phyloP scores from a whole-genome alignment of 2,888 invertebrate genomes.

The Cephus rjabovi region DNA sequence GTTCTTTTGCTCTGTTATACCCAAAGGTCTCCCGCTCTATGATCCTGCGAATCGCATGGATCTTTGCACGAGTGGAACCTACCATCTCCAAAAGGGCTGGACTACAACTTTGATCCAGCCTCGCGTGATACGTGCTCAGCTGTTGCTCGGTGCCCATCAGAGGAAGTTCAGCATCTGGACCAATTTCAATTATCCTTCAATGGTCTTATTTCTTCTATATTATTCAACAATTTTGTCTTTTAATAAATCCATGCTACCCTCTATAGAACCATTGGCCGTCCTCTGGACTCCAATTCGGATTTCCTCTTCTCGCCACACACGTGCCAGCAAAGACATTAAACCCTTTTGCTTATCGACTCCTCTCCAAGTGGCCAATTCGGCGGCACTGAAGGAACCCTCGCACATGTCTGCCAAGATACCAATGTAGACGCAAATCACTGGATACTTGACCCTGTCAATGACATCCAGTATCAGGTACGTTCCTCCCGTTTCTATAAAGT shows the following conservation, averaged over 20 bases:
- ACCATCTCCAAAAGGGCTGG: constrained; percentile 63
- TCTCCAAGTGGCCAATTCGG: constrained; percentile 67
- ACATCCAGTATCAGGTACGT: constrained; percentile 63
- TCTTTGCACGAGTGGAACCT: constrained; percentile 66
- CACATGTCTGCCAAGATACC: constrained; percentile 65
- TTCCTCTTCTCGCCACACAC: constrained; percentile 66
- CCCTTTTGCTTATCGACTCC: constrained; percentile 51
- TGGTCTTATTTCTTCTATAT: background rate
- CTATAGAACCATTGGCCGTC: constrained; percentile 55
- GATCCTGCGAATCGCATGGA: constrained; percentile 65
- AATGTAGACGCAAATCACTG: constrained; percentile 62
- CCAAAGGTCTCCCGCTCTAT: constrained; percentile 55
- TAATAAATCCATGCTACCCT: constrained; percentile 42
- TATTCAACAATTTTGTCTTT: background rate
- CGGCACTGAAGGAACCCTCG: constrained; percentile 55
- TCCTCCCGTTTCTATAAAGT: constrained; percentile 62
- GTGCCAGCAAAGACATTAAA: constrained; percentile 61
- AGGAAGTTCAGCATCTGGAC: constrained; percentile 59
- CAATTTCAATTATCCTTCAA: background rate
- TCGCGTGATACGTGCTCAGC: constrained; percentile 47
- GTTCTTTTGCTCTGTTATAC: constrained; percentile 57
- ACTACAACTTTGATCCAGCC: constrained; percentile 47
- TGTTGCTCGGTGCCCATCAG: constrained; percentile 65
- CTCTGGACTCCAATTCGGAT: constrained; percentile 52
- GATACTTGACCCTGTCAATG: constrained; percentile 54